phyloP scores from a whole-genome alignment of 2,113 vertebrate species.

The Sterrhoptilus dennistouni region DNA sequence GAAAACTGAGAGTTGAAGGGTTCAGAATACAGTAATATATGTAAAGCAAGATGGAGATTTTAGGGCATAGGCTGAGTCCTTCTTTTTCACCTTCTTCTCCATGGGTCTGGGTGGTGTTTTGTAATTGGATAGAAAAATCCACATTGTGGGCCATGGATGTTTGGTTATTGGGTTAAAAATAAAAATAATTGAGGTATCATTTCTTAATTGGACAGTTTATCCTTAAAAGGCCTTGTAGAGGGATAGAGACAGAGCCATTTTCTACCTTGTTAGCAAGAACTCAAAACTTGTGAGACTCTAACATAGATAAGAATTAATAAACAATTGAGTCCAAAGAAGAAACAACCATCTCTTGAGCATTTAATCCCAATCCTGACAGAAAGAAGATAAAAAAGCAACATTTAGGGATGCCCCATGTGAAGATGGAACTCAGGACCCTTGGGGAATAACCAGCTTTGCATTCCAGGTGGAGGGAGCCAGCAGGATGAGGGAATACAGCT shows the following conservation, averaged over 20 bases:
- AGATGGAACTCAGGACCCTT: background rate
- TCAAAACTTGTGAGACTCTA: background rate
- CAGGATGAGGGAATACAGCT: accelerated
- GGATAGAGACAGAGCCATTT: background rate
- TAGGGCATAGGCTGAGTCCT: too few relatives aligned
- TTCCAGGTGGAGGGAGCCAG: background rate
- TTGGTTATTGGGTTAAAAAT: too few relatives aligned
- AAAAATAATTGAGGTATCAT: too few relatives aligned
- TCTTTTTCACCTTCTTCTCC: too few relatives aligned
- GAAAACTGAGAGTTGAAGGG: too few relatives aligned
- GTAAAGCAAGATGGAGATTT: too few relatives aligned
- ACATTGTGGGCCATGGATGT: too few relatives aligned
- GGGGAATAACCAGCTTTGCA: background rate
- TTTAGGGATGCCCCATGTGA: background rate
- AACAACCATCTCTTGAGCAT: background rate
- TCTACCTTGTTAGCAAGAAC: background rate
- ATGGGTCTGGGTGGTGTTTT: too few relatives aligned
- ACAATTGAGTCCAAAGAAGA: background rate
- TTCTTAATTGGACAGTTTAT: too few relatives aligned
- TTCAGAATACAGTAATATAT: too few relatives aligned
- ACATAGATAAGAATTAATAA: background rate
- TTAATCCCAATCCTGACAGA: background rate
- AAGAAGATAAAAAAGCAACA: background rate
- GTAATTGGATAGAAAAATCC: too few relatives aligned
- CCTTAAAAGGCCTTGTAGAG: too few relatives aligned